Evolutionary conservation across 2,888 invertebrate species (phyloP).

Genomic region (Clunio marinus): DNA sequence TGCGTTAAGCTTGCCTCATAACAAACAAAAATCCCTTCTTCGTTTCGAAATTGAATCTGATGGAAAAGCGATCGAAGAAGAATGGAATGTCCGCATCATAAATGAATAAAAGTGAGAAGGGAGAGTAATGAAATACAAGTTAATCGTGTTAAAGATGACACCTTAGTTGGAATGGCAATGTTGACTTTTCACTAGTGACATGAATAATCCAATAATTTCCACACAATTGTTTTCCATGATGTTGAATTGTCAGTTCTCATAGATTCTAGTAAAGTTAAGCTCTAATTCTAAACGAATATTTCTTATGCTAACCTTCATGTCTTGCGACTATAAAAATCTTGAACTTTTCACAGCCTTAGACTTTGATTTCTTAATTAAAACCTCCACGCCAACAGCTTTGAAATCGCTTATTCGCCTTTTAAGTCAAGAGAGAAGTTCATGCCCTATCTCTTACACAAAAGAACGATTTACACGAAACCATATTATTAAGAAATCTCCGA

Average conservation of each 20-base stretch:
- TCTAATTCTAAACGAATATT: too few relatives aligned
- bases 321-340: neutral
- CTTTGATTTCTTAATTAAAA: constrained; percentile 35
- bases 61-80: too few relatives aligned
- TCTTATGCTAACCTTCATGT: neutral
- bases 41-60: neutral
- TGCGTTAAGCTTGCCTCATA: too few relatives aligned
- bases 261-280: neutral
- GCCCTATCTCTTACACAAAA: constrained; percentile 23
- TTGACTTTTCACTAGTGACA: neutral
- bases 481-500: constrained; percentile 28
- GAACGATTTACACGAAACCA: constrained; percentile 22
- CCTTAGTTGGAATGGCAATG: neutral
- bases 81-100: too few relatives aligned
- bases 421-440: constrained; percentile 5
- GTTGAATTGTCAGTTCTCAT: neutral
- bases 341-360: neutral
- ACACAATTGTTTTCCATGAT: neutral
- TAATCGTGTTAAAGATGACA: neutral
- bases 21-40: neutral
- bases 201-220: neutral
- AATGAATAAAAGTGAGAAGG: too few relatives aligned
- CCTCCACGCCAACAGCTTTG: constrained; percentile 19
- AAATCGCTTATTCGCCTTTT: constrained; percentile 22
- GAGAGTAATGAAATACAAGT: neutral